These are phyloP conservation scores for Nerophis lumbriciformis DNA, from an alignment of 2,113 vertebrate species.

Conservation along the genomic window DNA sequence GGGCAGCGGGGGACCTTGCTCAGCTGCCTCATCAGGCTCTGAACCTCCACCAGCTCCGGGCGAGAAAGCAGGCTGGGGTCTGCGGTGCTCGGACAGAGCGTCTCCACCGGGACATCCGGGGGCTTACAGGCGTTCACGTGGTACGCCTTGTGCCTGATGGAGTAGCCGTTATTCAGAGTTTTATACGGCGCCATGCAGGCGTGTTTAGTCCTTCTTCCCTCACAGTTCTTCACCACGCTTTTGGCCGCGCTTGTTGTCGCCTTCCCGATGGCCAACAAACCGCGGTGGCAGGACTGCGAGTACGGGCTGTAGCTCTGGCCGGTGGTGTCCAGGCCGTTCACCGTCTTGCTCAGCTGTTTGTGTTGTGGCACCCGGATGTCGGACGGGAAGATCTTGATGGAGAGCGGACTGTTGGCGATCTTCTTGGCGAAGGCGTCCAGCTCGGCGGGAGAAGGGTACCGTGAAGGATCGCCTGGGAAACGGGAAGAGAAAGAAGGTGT, in stretches of 20 bases:
- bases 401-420: constrained; percentile 87
- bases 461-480: constrained; percentile 79
- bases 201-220: constrained; percentile 90
- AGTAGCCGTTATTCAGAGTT: constrained; percentile 75
- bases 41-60: constrained; percentile 83
- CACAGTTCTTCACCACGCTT: constrained; percentile 82
- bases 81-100: constrained; percentile 73
- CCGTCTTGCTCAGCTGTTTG: constrained; percentile 90
- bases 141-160: constrained; percentile 77
- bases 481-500: constrained; percentile 14
- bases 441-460: constrained; percentile 92
- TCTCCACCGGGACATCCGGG: constrained; percentile 70
- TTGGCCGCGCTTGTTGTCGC: constrained; percentile 48
- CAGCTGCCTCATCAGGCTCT: constrained; percentile 89
- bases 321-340: constrained; percentile 92
- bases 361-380: constrained; percentile 95
- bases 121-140: constrained; percentile 73
- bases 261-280: constrained; percentile 83
- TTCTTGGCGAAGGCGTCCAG: constrained; percentile 95
- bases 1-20: constrained; percentile 74
- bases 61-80: constrained; percentile 75
- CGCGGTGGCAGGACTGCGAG: constrained; percentile 77
- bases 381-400: constrained; percentile 96
- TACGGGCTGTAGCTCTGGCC: constrained; percentile 84
- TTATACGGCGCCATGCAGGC: constrained; percentile 83